Evolutionary conservation across 1,140 invertebrate species (phyloP).

Genomic region (Dryas iulia): DNA sequence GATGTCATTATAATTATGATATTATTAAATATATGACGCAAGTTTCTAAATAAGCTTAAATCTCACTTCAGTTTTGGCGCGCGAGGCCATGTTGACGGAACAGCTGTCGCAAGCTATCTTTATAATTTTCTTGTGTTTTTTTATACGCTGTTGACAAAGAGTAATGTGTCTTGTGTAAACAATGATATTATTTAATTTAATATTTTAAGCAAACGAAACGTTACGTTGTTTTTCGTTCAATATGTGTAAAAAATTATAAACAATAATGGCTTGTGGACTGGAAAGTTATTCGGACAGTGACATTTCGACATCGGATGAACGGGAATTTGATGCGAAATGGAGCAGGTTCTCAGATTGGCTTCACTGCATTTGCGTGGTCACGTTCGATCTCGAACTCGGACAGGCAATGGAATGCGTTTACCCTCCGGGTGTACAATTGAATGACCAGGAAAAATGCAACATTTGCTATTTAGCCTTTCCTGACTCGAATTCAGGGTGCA

Average conservation of each 20-base stretch:
- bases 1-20: not conserved
- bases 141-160: slow-evolving; percentile 42
- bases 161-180: slow-evolving; percentile 46
- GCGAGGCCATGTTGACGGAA: slow-evolving; percentile 73
- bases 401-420: slow-evolving; percentile 97
- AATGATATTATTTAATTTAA: slow-evolving; percentile 33
- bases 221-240: slow-evolving; percentile 38
- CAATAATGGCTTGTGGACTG: slow-evolving; percentile 65
- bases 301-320: slow-evolving; percentile 54
- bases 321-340: slow-evolving; percentile 70
- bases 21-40: not conserved
- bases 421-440: slow-evolving; percentile 89
- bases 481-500: slow-evolving; percentile 98
- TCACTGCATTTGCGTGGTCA: slow-evolving; percentile 97
- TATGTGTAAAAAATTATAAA: slow-evolving; percentile 32
- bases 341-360: slow-evolving; percentile 93
- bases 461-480: slow-evolving; percentile 99
- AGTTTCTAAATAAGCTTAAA: not conserved
- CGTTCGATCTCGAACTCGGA: slow-evolving; percentile 98
- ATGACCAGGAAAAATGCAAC: slow-evolving; percentile 97
- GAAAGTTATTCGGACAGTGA: slow-evolving; percentile 59
- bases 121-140: slow-evolving; percentile 52
- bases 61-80: slow-evolving; percentile 61
- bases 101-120: slow-evolving; percentile 57
- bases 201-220: slow-evolving; percentile 34